Evolutionary conservation across 2,888 invertebrate genomes (phyloP).

Genomic region (Heliconius erato): DNA sequence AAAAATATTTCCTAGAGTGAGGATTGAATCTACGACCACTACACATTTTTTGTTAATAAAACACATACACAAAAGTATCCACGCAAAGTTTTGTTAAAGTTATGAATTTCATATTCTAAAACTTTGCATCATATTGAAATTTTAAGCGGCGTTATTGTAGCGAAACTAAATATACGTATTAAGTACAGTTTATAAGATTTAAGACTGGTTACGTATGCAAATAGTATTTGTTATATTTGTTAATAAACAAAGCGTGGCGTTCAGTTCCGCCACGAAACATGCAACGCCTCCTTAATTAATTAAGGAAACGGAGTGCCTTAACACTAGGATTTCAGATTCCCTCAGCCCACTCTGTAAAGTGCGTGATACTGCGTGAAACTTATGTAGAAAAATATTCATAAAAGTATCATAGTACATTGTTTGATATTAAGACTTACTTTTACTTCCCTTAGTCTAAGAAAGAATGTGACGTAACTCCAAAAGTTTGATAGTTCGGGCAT

Average conservation of each 20-base stretch:
- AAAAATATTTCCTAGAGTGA: too few relatives aligned
- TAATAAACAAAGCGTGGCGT: too few relatives aligned
- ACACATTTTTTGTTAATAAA: neutral
- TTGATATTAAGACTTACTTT: too few relatives aligned
- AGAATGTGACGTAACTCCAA: too few relatives aligned
- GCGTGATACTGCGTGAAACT: neutral
- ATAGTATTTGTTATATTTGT: neutral
- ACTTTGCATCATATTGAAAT: neutral
- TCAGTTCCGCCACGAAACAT: too few relatives aligned
- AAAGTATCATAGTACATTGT: too few relatives aligned
- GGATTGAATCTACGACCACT: too few relatives aligned
- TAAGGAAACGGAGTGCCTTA: neutral
- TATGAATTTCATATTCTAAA: neutral
- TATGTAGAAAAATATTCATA: neutral
- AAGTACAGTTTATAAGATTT: neutral
- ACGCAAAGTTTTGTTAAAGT: neutral
- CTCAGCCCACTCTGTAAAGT: neutral
- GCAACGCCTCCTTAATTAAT: too few relatives aligned
- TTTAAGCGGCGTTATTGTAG: constrained; percentile 1
- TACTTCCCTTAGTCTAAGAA: too few relatives aligned
- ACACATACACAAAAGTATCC: neutral
- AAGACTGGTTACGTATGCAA: neutral
- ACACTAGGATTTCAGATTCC: neutral
- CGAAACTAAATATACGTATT: neutral
- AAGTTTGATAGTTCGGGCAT: too few relatives aligned